Evolutionary conservation across 2,888 invertebrate species (phyloP).

Genomic region (Nipponacmea schrenckii): DNA sequence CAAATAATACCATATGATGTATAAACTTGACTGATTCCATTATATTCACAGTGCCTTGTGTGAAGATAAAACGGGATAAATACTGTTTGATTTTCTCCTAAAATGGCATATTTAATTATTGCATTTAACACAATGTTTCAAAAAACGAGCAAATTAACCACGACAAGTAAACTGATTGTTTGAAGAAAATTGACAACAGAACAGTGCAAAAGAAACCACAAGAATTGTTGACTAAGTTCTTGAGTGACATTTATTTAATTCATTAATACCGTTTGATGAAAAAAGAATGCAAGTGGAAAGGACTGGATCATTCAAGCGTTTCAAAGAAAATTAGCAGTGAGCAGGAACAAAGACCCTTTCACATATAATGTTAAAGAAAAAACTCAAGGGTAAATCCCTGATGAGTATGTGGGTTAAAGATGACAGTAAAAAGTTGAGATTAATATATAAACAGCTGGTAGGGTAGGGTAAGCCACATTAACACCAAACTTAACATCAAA

Average conservation of each 20-base stretch:
- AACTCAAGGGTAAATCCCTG: not conserved
- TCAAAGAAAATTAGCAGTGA: slow-evolving; percentile 8
- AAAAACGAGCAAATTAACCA: not conserved
- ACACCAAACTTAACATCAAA: too few relatives aligned
- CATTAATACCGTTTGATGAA: slow-evolving; percentile 20
- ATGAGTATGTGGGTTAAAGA: not conserved
- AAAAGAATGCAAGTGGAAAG: slow-evolving; percentile 9
- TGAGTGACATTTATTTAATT: slow-evolving; percentile 22
- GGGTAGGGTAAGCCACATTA: too few relatives aligned
- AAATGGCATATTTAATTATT: slow-evolving; percentile 6
- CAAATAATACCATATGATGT: slow-evolving; percentile 7
- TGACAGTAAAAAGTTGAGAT: not conserved
- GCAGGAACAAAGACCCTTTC: not conserved
- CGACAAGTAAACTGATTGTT: not conserved
- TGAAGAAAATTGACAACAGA: not conserved
- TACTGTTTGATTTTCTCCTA: not conserved
- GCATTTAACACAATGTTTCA: not conserved
- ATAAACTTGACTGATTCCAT: not conserved
- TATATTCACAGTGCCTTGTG: not conserved
- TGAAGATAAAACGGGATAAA: slow-evolving; percentile 1
- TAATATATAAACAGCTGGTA: not conserved
- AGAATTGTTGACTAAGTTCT: not conserved
- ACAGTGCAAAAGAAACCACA: slow-evolving; percentile 1
- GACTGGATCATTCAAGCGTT: not conserved
- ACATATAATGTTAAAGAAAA: not conserved